These are phyloP conservation scores for Procavia capensis DNA, from an alignment of 2,113 vertebrate genomes.

Conservation along the genomic window DNA sequence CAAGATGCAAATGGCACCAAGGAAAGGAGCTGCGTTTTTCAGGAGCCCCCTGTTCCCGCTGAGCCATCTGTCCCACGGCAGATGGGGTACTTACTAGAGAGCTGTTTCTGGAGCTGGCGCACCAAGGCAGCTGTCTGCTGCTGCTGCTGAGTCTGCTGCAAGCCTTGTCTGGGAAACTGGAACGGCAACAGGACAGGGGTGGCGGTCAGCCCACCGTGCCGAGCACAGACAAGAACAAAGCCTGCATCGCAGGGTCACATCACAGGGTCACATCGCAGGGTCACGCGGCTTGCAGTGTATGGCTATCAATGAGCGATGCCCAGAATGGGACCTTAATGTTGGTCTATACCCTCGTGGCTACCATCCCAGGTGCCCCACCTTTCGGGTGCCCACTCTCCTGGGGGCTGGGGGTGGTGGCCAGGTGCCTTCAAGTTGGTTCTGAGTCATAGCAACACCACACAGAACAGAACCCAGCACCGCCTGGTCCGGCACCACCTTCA, in stretches of 20 bases:
- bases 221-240: not conserved
- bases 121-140: constrained; percentile 87
- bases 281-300: not conserved
- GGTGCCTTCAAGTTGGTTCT: no score
- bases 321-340: fast-evolving
- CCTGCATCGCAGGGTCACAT: not conserved
- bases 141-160: constrained; percentile 89
- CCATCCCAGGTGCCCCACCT: not conserved
- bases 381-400: not conserved
- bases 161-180: constrained; percentile 87
- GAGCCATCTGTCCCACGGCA: fast-evolving
- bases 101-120: constrained; percentile 89
- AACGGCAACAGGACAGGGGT: not conserved
- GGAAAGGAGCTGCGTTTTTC: not conserved
- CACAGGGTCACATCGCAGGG: no score
- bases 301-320: not conserved
- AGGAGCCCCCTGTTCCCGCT: not conserved
- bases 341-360: not conserved
- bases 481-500: no score
- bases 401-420: no score
- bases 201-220: not conserved
- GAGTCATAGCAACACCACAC: no score
- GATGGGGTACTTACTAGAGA: constrained; percentile 84
- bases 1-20: not conserved
- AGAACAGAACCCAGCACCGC: no score